These are phyloP conservation scores for Laupala kohalensis DNA, from an alignment of 1,140 invertebrate genomes.

Conservation along the genomic window DNA sequence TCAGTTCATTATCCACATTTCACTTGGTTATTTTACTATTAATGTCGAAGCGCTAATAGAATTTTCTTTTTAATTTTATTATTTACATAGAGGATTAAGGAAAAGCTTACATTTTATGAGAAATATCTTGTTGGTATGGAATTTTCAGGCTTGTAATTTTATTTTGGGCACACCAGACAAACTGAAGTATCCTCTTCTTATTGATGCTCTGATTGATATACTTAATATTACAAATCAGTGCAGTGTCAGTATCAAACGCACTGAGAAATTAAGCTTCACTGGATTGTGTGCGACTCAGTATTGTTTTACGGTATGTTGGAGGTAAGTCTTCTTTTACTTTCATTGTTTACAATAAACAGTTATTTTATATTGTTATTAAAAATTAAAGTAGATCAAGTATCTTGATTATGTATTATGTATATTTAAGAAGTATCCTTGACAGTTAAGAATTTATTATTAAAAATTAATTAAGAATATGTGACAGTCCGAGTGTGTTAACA, in stretches of 20 bases:
- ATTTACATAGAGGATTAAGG: too few relatives aligned
- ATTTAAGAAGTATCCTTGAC: neutral
- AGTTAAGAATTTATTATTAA: too few relatives aligned
- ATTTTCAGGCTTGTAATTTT: slow-evolving; percentile 70
- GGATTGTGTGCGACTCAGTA: slow-evolving; percentile 77
- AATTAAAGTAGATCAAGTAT: too few relatives aligned
- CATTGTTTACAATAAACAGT: too few relatives aligned
- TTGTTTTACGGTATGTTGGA: slow-evolving; percentile 78
- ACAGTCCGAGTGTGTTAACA: too few relatives aligned
- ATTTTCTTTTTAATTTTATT: too few relatives aligned
- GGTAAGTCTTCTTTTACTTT: slow-evolving; percentile 31
- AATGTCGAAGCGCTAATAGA: too few relatives aligned
- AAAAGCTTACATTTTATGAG: too few relatives aligned
- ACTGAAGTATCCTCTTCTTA: slow-evolving; percentile 72
- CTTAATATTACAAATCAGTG: slow-evolving; percentile 52
- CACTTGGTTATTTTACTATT: too few relatives aligned
- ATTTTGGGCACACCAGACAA: slow-evolving; percentile 80
- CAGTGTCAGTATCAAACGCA: slow-evolving; percentile 28
- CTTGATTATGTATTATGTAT: neutral
- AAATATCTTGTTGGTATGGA: too few relatives aligned
- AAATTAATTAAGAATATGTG: too few relatives aligned
- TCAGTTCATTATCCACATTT: too few relatives aligned
- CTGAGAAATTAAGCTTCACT: slow-evolving; percentile 45
- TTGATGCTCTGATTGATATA: slow-evolving; percentile 74
- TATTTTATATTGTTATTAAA: neutral